These are phyloP conservation scores for Sebastes diaconus DNA, from an alignment of 2,797 vertebrate genomes.

Conservation along the genomic window DNA sequence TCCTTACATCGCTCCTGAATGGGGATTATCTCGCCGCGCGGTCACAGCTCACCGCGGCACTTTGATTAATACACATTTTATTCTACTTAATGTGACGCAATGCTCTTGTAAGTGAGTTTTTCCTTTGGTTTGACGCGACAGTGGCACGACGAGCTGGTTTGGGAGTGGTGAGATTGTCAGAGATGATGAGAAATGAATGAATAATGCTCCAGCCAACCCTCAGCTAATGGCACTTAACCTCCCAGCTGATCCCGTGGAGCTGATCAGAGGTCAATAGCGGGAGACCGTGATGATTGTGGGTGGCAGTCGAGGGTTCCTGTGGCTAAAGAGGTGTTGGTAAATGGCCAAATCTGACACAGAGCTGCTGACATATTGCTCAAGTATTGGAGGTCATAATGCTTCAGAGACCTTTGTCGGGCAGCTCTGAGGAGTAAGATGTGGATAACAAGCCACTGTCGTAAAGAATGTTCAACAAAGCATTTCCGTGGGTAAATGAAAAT, in stretches of 20 bases:
- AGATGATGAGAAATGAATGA: conserved; percentile 34
- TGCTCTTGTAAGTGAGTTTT: conserved; percentile 27
- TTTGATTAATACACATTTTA: conserved; percentile 55
- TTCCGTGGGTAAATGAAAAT: background rate
- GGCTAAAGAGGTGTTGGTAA: conserved; percentile 24
- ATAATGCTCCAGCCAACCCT: conserved; percentile 12
- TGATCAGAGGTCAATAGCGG: conserved; percentile 40
- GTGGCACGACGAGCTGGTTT: conserved; percentile 17
- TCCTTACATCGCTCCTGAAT: conserved; percentile 53
- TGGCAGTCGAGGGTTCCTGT: background rate
- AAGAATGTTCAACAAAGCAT: background rate
- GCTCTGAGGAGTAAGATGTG: background rate
- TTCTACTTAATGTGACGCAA: conserved; percentile 48
- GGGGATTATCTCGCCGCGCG: conserved; percentile 57
- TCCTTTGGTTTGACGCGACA: conserved; percentile 4
- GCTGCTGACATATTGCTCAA: background rate
- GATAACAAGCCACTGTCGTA: background rate
- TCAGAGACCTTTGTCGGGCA: background rate
- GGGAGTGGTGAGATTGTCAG: conserved; percentile 28
- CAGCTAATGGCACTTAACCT: conserved; percentile 34
- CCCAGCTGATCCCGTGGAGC: conserved; percentile 15
- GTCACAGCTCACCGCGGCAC: conserved; percentile 24
- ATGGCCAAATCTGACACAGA: conserved; percentile 2
- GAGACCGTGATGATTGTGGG: conserved; percentile 21
- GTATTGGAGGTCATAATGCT: background rate